Evolutionary conservation across 2,888 invertebrate genomes (phyloP).

Genomic region (Caenorhabditis virilis): DNA sequence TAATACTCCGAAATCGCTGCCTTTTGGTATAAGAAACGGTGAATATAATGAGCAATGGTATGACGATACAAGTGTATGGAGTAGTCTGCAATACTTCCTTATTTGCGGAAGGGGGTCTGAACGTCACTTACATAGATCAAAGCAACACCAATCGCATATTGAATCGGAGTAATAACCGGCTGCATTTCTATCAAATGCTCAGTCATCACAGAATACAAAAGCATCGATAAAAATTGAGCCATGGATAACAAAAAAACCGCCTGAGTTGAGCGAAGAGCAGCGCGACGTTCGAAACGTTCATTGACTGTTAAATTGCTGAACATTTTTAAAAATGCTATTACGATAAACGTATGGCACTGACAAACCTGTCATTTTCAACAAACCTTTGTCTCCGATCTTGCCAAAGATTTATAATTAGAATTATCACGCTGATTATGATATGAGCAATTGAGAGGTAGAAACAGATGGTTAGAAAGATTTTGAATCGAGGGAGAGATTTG

Average conservation of each 20-base stretch:
- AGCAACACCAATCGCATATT: too few species aligned
- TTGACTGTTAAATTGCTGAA: slow-evolving; percentile 19
- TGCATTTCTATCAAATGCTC: slow-evolving; percentile 7
- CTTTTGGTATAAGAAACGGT: slow-evolving; percentile 16
- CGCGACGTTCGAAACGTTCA: slow-evolving; percentile 18
- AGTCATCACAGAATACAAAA: slow-evolving; percentile 17
- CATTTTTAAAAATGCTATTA: too few species aligned
- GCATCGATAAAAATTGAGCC: slow-evolving; percentile 18
- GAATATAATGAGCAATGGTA: slow-evolving; percentile 13
- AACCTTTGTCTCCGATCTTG: slow-evolving; percentile 18
- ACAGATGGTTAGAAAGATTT: slow-evolving; percentile 3
- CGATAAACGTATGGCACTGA: too few species aligned
- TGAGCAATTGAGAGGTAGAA: slow-evolving; percentile 21
- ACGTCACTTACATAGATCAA: too few species aligned
- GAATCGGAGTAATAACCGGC: too few species aligned
- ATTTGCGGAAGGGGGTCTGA: too few species aligned
- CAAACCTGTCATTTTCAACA: too few species aligned
- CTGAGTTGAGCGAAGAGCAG: slow-evolving; percentile 16
- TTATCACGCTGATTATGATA: slow-evolving; percentile 12
- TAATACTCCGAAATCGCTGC: slow-evolving; percentile 18
- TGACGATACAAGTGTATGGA: slow-evolving; percentile 18
- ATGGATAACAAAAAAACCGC: slow-evolving; percentile 27
- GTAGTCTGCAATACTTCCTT: slow-evolving; percentile 34
- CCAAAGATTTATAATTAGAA: slow-evolving; percentile 7
- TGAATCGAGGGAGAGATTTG: slow-evolving; percentile 6